Percentiles rank a stretch among this genome's conserved stretches.
Conservation (phyloP, 2,797 vertebrate genomes). For the Lagocephalus sceleratus region DNA sequence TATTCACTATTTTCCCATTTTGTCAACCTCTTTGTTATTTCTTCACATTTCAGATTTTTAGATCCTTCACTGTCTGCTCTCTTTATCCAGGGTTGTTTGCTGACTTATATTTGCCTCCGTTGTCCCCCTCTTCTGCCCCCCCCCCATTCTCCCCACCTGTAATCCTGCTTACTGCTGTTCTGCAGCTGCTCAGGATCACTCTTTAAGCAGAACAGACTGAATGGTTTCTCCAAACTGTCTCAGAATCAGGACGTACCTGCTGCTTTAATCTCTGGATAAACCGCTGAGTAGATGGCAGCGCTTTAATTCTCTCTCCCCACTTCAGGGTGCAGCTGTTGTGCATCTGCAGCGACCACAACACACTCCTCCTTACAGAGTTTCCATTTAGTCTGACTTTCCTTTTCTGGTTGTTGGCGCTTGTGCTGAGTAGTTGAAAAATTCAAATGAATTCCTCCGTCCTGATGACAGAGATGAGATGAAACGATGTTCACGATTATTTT, state of each 20-base stretch:
- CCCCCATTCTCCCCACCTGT: constrained; percentile 38
- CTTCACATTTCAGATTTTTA: too few species aligned
- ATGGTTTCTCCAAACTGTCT: neutral
- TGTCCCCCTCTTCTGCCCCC: neutral
- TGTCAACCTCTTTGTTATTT: neutral
- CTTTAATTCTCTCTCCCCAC: constrained; percentile 11
- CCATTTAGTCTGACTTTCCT: neutral
- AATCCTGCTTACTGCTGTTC: constrained; percentile 42
- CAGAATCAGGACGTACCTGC: neutral
- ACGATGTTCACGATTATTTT: too few species aligned
- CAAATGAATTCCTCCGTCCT: too few species aligned
- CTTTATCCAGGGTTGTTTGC: neutral
- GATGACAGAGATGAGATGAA: too few species aligned
- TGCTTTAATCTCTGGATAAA: constrained; percentile 5
- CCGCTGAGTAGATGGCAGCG: constrained; percentile 14
- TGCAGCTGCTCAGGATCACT: constrained; percentile 41
- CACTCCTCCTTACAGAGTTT: neutral
- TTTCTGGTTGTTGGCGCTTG: neutral
- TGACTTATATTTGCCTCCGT: neutral
- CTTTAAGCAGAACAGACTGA: neutral
- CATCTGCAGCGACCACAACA: constrained; percentile 6
- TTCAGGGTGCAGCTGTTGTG: constrained; percentile 19
- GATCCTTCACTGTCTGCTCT: too few species aligned
- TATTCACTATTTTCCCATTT: neutral
- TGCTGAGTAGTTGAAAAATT: too few species aligned